A percentile compares a stretch with the other conserved stretches of the same genome.
Evolutionary conservation across 2,888 invertebrate genomes (phyloP).

Genomic region (Trachelus iudaicus): DNA sequence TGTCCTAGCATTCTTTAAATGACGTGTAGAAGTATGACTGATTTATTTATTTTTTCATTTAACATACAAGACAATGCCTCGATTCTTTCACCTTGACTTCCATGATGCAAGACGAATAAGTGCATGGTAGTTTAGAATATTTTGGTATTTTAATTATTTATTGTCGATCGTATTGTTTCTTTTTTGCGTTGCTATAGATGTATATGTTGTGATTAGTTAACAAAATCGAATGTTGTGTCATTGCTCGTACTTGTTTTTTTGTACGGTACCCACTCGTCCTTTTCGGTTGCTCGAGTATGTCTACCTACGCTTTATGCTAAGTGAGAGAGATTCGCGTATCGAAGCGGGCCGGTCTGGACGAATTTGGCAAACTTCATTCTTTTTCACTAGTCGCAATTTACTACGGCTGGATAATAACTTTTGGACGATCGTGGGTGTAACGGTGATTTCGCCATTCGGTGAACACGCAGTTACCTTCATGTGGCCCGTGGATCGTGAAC

Average conservation of each 20-base stretch:
- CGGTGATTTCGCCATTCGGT: background rate
- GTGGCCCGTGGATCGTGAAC: background rate
- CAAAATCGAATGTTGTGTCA: background rate
- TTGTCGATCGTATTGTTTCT: background rate
- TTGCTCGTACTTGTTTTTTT: background rate
- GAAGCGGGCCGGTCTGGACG: background rate
- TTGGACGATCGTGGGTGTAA: slow-evolving; percentile 10
- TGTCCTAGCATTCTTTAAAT: background rate
- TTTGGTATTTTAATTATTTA: background rate
- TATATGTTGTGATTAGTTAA: background rate
- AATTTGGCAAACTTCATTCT: slow-evolving; percentile 12
- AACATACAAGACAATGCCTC: background rate
- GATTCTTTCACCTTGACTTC: background rate
- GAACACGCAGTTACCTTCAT: background rate
- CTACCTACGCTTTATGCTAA: slow-evolving; percentile 35
- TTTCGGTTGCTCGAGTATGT: background rate
- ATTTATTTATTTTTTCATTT: background rate
- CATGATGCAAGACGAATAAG: background rate
- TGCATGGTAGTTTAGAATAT: background rate
- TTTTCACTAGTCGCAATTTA: background rate
- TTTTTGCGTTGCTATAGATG: background rate
- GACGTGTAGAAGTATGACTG: background rate
- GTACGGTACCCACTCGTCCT: background rate
- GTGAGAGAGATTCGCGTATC: slow-evolving; percentile 21
- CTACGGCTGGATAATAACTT: background rate